These are phyloP conservation scores for Sminthopsis crassicaudata DNA, from an alignment of 2,113 vertebrate genomes.

Conservation along the genomic window DNA sequence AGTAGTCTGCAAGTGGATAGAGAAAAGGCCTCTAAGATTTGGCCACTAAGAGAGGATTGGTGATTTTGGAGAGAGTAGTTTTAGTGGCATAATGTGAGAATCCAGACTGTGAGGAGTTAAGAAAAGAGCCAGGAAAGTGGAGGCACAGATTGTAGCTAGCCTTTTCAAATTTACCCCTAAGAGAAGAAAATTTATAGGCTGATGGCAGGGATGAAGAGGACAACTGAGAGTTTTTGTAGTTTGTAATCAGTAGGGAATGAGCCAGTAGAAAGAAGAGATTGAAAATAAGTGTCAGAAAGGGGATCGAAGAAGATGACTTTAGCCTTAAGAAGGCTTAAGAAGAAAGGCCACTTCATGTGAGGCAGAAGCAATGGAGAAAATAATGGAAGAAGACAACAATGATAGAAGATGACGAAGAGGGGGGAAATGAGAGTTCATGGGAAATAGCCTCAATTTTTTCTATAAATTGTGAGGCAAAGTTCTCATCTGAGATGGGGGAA, in stretches of 20 bases:
- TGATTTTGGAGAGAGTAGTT: not conserved
- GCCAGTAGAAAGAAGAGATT: not conserved
- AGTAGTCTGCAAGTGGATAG: no score
- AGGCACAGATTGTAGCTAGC: not conserved
- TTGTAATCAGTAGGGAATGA: not conserved
- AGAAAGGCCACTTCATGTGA: not conserved
- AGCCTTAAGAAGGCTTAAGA: not conserved
- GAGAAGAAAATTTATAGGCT: not conserved
- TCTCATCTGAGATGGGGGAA: not conserved
- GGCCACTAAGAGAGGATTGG: not conserved
- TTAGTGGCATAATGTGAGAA: not conserved
- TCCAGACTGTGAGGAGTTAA: not conserved
- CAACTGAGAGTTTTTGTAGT: not conserved
- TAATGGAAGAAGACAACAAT: not conserved
- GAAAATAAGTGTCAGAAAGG: not conserved
- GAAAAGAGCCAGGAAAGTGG: not conserved
- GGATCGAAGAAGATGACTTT: not conserved
- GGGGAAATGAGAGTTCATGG: not conserved
- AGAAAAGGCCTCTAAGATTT: not conserved
- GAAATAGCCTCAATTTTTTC: not conserved
- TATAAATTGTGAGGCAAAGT: not conserved
- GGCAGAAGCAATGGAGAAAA: not conserved
- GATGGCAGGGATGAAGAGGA: not conserved
- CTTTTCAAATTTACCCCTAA: not conserved
- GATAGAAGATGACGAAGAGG: not conserved